Evolutionary conservation across 2,113 vertebrate species (phyloP).

Genomic region (Pogonocichla stellata): DNA sequence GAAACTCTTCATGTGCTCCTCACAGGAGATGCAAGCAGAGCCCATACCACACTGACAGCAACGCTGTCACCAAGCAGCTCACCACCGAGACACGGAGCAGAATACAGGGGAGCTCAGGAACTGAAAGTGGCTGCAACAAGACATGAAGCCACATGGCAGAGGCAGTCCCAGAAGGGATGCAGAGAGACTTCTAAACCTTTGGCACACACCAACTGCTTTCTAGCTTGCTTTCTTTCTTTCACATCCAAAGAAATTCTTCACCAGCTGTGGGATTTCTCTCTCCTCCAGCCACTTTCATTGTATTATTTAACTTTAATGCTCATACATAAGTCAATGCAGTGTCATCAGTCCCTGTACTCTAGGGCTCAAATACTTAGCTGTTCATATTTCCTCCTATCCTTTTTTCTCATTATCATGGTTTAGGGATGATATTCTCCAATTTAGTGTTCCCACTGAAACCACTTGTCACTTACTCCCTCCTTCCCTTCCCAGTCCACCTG

Average conservation of each 20-base stretch:
- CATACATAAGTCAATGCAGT: not conserved
- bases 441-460: not conserved
- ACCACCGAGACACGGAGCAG: not conserved
- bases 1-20: not conserved
- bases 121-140: not conserved
- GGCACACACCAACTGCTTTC: not conserved
- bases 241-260: not conserved
- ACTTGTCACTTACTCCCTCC: not conserved
- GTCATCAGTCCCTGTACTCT: not conserved
- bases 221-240: not conserved
- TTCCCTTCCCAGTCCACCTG: not conserved
- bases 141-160: not conserved
- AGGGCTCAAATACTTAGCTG: not conserved
- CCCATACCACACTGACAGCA: accelerated
- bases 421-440: not conserved
- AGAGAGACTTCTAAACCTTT: not conserved
- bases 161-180: not conserved
- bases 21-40: not conserved
- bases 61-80: accelerated
- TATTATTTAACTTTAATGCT: not conserved
- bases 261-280: not conserved
- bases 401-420: not conserved
- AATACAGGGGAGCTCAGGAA: not conserved
- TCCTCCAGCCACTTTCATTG: not conserved
- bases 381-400: not conserved